These are phyloP conservation scores for Phyllotis vaccarum DNA, from an alignment of 2,797 vertebrate species.

Conservation along the genomic window DNA sequence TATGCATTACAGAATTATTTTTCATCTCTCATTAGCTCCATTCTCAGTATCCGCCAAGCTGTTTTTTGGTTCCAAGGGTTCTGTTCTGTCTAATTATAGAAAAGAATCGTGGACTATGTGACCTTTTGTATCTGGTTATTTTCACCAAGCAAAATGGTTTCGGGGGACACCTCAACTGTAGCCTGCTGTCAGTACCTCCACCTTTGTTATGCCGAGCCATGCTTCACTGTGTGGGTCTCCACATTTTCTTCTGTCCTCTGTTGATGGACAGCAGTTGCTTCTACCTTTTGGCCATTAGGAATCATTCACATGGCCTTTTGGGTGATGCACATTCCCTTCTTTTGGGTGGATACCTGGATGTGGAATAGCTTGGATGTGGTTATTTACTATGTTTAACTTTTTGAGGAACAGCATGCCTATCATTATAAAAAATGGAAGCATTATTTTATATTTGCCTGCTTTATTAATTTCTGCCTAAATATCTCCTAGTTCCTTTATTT, in stretches of 20 bases:
- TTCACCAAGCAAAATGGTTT: neutral
- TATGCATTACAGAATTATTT: neutral
- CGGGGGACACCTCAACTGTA: no score
- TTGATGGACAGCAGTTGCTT: neutral
- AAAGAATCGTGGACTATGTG: neutral
- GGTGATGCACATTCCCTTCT: neutral
- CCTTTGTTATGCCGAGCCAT: neutral
- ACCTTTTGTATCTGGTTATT: neutral
- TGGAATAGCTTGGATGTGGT: neutral
- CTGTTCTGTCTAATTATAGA: neutral
- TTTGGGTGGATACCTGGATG: neutral
- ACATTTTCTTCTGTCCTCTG: neutral
- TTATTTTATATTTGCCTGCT: accelerated
- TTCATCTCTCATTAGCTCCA: neutral
- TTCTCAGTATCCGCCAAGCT: neutral
- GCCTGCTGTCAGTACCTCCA: neutral
- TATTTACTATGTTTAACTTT: neutral
- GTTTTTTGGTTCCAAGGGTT: neutral
- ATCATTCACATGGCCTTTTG: neutral
- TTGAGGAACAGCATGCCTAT: neutral
- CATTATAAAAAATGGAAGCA: neutral
- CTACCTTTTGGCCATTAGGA: accelerated
- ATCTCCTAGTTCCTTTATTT: neutral
- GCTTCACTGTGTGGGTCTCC: no score
- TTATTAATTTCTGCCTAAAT: neutral